Evolutionary conservation across 1,140 invertebrate genomes (phyloP).

Genomic region (Megathymus violae): DNA sequence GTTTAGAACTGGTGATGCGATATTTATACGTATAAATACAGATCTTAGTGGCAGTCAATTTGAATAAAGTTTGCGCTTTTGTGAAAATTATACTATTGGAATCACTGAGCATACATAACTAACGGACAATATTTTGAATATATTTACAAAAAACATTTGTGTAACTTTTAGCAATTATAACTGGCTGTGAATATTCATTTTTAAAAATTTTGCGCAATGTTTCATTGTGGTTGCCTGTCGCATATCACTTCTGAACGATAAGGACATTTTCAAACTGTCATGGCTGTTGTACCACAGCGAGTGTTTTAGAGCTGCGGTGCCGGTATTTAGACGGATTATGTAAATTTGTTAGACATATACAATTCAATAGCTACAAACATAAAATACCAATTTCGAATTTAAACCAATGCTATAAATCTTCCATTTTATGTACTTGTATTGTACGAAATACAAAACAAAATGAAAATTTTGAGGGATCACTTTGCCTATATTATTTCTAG

Average conservation of each 20-base stretch:
- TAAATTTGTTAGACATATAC: too few species aligned
- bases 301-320: conserved; percentile 5
- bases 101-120: neutral
- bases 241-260: conserved; percentile 10
- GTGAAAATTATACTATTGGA: neutral
- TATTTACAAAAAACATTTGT: neutral
- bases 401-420: too few species aligned
- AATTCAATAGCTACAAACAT: too few species aligned
- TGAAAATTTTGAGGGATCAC: too few species aligned
- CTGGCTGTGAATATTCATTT: conserved; percentile 22
- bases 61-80: neutral
- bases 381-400: too few species aligned
- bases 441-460: too few species aligned
- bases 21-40: too few species aligned
- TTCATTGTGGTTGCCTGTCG: conserved; percentile 14
- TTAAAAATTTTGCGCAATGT: conserved; percentile 9
- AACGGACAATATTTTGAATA: conserved; percentile 1
- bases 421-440: too few species aligned
- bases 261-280: conserved; percentile 14
- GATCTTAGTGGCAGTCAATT: too few species aligned
- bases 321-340: too few species aligned
- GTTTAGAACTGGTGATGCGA: neutral
- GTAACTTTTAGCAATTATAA: conserved; percentile 2
- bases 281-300: neutral
- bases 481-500: too few species aligned